Evolutionary conservation across 2,888 invertebrate species (phyloP), one percentile per base, ranked within the genome.

Genomic region (Girardia tigrina): DNA sequence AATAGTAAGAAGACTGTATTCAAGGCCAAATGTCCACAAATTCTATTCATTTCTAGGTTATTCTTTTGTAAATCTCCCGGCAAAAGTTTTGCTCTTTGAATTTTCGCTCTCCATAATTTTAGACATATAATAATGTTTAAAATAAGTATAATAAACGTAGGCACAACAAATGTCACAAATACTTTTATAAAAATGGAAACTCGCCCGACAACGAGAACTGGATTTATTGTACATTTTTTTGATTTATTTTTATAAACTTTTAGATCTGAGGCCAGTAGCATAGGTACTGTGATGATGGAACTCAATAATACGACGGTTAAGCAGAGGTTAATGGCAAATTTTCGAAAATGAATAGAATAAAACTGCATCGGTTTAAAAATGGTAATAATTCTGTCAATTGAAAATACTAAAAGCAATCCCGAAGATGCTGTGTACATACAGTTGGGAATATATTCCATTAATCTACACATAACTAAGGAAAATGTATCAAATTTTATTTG

Each of bases 391-490:
- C 77, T 36, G 27, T 77, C 77, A 1, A 77, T 6, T 0, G 73
- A 56, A 29, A 77, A 77, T 2, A 70, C 42, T n/a, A 77, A 27
- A 1, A 77, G 70, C 16, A 77, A 42, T 27, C 77, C 72, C 1
- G 77, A 77, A 14, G 77, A 29, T 6, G 77, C 69, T 26, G 29
- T 70, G 20, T 77, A 77, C 29, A 70, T 70, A 26, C 70, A 69
- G 69, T 77, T 77, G 12, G 72, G 77, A 23, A 77, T 36, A 27
- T 78, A 78, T 71, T 77, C 77, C 72, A 77, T 77, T 28, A 77
- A 69, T 26, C 72, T 29, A 27, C 77, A 77, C 73, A 73, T 77
- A n/a, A 26, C 23, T 20, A 56, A 26, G 0, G 77, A 77, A 23
- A 28, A 12, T 12, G 42, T 69, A 70, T 77, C 77, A 71, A 77